Evolutionary conservation across 2,113 vertebrate species (phyloP).

Genomic region (Steatornis caripensis): DNA sequence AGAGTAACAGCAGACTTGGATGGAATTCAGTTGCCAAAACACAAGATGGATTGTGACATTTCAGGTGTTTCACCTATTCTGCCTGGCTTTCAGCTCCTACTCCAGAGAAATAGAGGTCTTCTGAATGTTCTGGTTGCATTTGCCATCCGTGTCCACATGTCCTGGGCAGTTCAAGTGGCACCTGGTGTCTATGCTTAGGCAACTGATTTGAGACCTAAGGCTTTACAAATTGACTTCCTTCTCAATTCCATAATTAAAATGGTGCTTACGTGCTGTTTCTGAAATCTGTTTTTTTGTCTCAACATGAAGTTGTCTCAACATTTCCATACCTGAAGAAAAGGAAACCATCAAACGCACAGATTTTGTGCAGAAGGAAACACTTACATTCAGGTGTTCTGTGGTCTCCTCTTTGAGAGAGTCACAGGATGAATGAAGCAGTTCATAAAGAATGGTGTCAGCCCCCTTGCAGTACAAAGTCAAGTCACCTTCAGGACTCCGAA

Average conservation of each 20-base stretch:
- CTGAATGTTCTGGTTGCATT: neutral
- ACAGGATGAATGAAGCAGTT: constrained; percentile 82
- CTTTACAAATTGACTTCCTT: neutral
- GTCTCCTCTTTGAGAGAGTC: constrained; percentile 76
- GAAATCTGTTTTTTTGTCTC: neutral
- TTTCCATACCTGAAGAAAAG: neutral
- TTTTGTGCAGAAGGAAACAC: constrained; percentile 15
- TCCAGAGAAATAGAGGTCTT: neutral
- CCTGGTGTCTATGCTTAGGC: neutral
- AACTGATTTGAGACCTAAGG: neutral
- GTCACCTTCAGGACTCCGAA: constrained; percentile 80
- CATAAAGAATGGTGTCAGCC: constrained; percentile 89
- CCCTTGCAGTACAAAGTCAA: constrained; percentile 91
- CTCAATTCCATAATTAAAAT: neutral
- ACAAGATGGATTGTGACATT: neutral
- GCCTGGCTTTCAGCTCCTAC: neutral
- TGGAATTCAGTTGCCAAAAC: neutral
- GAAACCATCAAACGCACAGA: neutral
- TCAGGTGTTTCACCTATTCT: neutral
- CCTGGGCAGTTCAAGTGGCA: neutral
- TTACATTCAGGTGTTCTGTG: constrained; percentile 87
- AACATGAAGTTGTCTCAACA: neutral
- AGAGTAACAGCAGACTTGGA: neutral
- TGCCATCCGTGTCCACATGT: neutral
- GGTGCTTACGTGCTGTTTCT: neutral